Percentiles rank a stretch among this genome's conserved stretches.
phyloP scores from a whole-genome alignment of 2,888 invertebrate genomes.

The Heterodera filipjevi region DNA sequence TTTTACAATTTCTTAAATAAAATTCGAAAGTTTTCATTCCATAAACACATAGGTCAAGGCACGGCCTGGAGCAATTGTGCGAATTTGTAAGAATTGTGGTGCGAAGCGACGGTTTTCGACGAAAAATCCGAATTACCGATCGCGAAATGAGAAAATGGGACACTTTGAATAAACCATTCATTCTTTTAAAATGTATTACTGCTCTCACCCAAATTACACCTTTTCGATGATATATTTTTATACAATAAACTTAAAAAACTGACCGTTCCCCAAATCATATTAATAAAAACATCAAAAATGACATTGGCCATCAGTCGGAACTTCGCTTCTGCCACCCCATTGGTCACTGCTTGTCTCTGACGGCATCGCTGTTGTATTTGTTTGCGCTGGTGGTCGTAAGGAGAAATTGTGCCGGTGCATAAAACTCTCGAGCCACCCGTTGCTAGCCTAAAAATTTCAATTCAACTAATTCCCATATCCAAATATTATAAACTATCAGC shows the following conservation, averaged over 20 bases:
- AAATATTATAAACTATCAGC: too few species aligned
- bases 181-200: too few species aligned
- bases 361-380: too few species aligned
- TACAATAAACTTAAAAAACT: neutral
- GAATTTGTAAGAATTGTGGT: slow-evolving; percentile 10
- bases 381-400: neutral
- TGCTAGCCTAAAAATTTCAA: neutral
- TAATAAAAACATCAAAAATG: neutral
- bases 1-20: neutral
- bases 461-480: too few species aligned
- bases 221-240: too few species aligned
- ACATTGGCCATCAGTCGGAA: neutral
- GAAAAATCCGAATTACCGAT: neutral
- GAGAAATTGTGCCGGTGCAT: slow-evolving; percentile 6
- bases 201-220: too few species aligned
- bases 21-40: neutral
- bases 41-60: slow-evolving; percentile 14
- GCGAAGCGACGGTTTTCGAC: slow-evolving; percentile 10
- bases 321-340: neutral
- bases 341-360: neutral
- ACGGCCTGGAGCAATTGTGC: neutral
- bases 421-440: slow-evolving; percentile 10
- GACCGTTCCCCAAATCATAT: neutral
- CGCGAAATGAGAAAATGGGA: slow-evolving; percentile 12
- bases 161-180: neutral